Percentiles rank a stretch among this genome's conserved stretches.
These are phyloP conservation scores for Acanthisitta chloris DNA, from an alignment of 2,113 vertebrate genomes.

Conservation along the genomic window DNA sequence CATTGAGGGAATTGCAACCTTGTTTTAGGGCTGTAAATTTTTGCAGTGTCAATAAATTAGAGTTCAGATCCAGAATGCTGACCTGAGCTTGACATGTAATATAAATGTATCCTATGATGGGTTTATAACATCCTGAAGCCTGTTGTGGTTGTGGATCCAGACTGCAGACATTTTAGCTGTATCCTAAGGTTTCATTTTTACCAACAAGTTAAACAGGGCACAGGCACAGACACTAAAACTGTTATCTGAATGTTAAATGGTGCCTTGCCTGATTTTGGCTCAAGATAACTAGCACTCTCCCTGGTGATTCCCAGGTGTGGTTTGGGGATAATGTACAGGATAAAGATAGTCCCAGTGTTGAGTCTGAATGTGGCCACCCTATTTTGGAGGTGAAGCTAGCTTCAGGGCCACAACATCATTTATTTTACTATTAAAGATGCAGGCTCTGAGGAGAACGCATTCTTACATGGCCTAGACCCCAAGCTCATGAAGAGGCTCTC, in stretches of 20 bases:
- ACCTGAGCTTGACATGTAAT: slow-evolving; percentile 63
- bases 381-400: neutral
- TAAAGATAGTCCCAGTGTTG: neutral
- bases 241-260: slow-evolving; percentile 45
- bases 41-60: slow-evolving; percentile 19
- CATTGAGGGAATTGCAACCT: neutral
- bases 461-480: neutral
- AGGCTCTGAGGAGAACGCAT: neutral
- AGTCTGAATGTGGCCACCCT: neutral
- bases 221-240: slow-evolving; percentile 44
- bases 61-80: slow-evolving; percentile 59
- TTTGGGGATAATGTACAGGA: neutral
- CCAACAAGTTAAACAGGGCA: slow-evolving; percentile 50
- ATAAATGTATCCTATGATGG: slow-evolving; percentile 67
- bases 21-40: slow-evolving; percentile 45
- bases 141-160: slow-evolving; percentile 43
- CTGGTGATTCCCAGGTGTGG: slow-evolving; percentile 56
- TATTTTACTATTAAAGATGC: neutral
- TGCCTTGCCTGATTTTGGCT: slow-evolving; percentile 43
- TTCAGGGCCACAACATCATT: neutral
- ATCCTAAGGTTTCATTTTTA: slow-evolving; percentile 48
- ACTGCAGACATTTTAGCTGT: slow-evolving; percentile 29
- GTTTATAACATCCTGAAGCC: slow-evolving; percentile 64
- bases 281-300: slow-evolving; percentile 27
- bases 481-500: neutral